Base-by-base conservation (phyloP, 2,113 vertebrate species). In the Peromyscus californicus region DNA sequence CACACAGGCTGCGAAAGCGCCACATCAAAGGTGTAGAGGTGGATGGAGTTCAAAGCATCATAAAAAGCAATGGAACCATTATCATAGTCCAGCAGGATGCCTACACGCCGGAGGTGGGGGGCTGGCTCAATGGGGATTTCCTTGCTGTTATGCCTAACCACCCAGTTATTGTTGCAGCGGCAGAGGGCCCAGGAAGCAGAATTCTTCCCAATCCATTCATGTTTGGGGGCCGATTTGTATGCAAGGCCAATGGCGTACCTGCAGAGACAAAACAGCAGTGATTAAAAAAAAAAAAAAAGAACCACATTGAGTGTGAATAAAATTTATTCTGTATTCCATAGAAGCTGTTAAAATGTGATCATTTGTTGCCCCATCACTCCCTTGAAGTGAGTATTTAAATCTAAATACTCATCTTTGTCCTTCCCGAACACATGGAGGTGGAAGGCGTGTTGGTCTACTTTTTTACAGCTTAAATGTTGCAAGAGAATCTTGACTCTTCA, bases 221-320 rank as follows among this genome's bases (percentile, higher is more conserved):
- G 99, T 95, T 99, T 99, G 0, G 99, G 99, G 1, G 99, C 99
- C 0, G 99, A 99, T 93, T 99, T 99, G 97, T 99, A 99, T 24
- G 99, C 99, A 86, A 99, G 99, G 21, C 99, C 99, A 90, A 99
- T 99, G 19, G 99, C 99, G 98, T 99, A 99, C 99, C 99, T 99
- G 98, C 2, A 93, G 89, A 98, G 92, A 72, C 82, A 90, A 95
- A 95, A 96, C 57, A 78, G 70, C 79, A 89, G 97, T 2, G 33
- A 91, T 42, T 63, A 59, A 59, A 59, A 54, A 92, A 95, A 54
- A 92, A 95, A 54, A 48, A 16, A 76, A 85, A 72, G 65, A 97
- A 72, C 10, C 48, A 31, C 0, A 0, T 36, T 82, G 70, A 33
- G 13, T 24, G 22, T 57, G 84, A 0, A 16, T 4, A 36, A 82